These are phyloP conservation scores for Cephalopholis sonnerati DNA, from an alignment of 2,113 vertebrate species.

Conservation along the genomic window DNA sequence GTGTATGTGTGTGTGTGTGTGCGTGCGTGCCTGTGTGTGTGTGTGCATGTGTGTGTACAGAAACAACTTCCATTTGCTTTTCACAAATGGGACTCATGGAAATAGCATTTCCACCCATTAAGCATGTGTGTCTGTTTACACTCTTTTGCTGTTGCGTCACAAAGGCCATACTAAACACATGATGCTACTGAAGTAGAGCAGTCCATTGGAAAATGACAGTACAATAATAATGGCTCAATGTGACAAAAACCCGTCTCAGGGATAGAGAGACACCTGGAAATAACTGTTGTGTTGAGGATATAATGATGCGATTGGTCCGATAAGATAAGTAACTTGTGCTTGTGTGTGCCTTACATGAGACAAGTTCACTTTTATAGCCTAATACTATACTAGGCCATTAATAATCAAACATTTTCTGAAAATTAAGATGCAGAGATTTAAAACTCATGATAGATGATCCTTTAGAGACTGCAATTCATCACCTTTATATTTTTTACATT, in stretches of 20 bases:
- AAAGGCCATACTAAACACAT: not conserved
- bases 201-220: conserved; percentile 5
- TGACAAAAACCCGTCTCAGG: not conserved
- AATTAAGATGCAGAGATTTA: not conserved
- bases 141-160: conserved; percentile 27
- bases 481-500: not conserved
- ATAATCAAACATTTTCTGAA: not conserved
- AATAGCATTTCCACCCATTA: conserved; percentile 21
- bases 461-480: not conserved
- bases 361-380: not conserved
- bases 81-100: no score
- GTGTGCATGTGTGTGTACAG: conserved; percentile 23
- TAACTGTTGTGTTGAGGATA: not conserved
- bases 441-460: not conserved
- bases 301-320: not conserved
- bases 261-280: not conserved
- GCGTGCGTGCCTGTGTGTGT: conserved; percentile 19
- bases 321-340: not conserved
- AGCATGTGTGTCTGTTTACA: not conserved
- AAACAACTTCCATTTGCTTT: no score
- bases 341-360: not conserved
- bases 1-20: conserved; percentile 10
- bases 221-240: not conserved
- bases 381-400: not conserved
- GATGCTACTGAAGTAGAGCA: not conserved